Conservation (phyloP, 1,140 invertebrate genomes). For the Berghia stephanieae region DNA sequence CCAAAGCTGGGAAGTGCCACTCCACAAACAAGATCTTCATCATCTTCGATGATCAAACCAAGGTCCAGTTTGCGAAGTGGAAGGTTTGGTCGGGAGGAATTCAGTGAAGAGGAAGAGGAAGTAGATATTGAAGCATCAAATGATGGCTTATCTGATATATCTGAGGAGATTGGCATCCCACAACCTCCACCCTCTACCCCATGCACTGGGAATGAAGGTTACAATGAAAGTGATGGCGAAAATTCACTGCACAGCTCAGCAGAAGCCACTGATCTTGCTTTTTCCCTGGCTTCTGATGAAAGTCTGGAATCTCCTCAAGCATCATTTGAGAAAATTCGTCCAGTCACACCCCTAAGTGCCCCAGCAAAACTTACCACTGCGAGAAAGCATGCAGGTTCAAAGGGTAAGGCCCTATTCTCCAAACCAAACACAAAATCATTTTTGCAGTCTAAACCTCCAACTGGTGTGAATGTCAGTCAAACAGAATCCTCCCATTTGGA, state of each 20-base stretch:
- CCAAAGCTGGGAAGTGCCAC: no score
- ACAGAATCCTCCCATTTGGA: no score
- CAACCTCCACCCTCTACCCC: constrained; percentile 27
- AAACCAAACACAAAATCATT: no score
- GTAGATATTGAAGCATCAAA: neutral
- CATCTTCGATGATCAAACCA: no score
- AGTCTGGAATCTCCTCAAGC: constrained; percentile 13
- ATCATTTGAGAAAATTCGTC: neutral
- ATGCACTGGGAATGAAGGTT: neutral
- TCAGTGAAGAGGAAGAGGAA: neutral
- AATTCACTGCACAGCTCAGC: constrained; percentile 26
- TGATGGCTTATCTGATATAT: neutral
- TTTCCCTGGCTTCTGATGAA: constrained; percentile 29
- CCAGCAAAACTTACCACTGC: constrained; percentile 29
- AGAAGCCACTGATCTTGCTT: constrained; percentile 25
- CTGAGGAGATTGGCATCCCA: no score
- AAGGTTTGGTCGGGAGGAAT: no score
- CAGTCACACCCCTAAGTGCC: constrained; percentile 27
- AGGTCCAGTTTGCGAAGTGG: no score
- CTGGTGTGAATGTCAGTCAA: no score
- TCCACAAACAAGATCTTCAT: no score
- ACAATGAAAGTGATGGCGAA: constrained; percentile 12
- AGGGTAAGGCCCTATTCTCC: no score
- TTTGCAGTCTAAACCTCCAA: no score
- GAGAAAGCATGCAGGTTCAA: no score